These are phyloP conservation scores for Clupea harengus DNA, from an alignment of 2,113 vertebrate species.

Conservation along the genomic window DNA sequence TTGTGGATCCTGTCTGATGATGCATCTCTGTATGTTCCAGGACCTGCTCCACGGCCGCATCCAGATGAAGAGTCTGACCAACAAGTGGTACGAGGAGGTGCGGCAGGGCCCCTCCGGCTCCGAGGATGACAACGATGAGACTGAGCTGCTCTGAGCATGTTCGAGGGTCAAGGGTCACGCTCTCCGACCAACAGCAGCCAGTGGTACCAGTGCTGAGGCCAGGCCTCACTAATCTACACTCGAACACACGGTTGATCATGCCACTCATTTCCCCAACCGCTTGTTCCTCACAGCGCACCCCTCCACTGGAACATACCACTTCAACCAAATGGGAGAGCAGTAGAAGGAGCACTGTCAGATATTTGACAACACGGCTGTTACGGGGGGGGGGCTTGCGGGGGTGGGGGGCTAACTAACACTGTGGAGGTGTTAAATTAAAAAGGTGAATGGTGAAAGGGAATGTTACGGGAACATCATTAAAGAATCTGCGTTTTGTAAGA, in stretches of 20 bases:
- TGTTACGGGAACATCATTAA: background rate
- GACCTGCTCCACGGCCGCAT: slow-evolving; percentile 91
- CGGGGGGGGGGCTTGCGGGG: background rate
- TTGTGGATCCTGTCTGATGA: background rate
- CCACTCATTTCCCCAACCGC: background rate
- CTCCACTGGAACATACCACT: slow-evolving; percentile 13
- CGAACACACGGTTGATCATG: background rate
- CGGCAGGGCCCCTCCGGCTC: slow-evolving; percentile 96
- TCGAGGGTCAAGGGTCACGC: slow-evolving; percentile 2
- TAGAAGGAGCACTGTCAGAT: background rate
- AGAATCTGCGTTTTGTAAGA: background rate
- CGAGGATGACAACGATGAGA: slow-evolving; percentile 91
- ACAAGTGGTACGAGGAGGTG: slow-evolving; percentile 98
- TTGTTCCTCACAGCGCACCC: background rate
- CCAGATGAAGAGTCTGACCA: slow-evolving; percentile 98
- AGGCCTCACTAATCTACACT: background rate
- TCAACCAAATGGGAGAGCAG: background rate
- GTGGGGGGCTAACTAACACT: background rate
- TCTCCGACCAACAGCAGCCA: background rate
- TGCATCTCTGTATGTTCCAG: slow-evolving; percentile 58
- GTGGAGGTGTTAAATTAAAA: background rate
- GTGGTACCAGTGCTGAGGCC: background rate
- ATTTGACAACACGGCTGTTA: background rate
- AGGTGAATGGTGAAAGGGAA: background rate
- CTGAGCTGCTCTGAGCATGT: slow-evolving; percentile 82